phyloP scores from a whole-genome alignment of 1,140 invertebrate species.

The Microplitis demolitor region DNA sequence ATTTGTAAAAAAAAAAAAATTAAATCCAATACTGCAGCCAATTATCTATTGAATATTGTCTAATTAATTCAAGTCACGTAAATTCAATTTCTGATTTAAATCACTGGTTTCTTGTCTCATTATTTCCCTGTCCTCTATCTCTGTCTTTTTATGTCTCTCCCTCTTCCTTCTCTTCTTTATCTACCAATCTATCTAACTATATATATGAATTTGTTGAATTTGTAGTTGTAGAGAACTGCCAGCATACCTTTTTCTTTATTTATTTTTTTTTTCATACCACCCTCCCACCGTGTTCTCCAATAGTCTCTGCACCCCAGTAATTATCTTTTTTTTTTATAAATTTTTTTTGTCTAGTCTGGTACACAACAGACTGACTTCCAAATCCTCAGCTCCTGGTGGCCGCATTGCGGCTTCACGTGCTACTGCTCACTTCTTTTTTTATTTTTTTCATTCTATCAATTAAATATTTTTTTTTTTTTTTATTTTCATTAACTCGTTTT shows the following conservation, averaged over 20 bases:
- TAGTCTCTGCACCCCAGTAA: conserved; percentile 37
- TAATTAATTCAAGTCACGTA: conserved; percentile 4
- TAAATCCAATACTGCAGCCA: neutral
- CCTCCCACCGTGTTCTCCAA: conserved; percentile 10
- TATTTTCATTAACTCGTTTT: conserved; percentile 5
- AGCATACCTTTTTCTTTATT: neutral
- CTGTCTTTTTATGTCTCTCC: neutral
- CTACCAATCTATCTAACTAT: no score
- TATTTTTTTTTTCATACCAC: neutral
- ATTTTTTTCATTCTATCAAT: conserved; percentile 32
- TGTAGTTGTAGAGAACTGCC: no score
- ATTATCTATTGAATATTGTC: neutral
- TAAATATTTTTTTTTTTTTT: conserved; percentile 26
- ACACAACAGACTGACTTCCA: no score
- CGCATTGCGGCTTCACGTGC: conserved; percentile 52
- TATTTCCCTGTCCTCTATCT: neutral
- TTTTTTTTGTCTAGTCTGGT: conserved; percentile 29
- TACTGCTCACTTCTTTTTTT: neutral
- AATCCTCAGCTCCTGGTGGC: conserved; percentile 35
- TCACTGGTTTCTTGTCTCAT: neutral
- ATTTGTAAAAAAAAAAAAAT: neutral
- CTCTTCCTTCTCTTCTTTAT: neutral
- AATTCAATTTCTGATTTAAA: conserved; percentile 6
- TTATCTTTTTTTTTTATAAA: conserved; percentile 38
- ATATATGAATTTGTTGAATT: no score